A percentile compares a stretch with the other conserved stretches of the same genome.
Conservation (phyloP, 2,888 invertebrate genomes). For the Hirtodrosophila confusa region DNA sequence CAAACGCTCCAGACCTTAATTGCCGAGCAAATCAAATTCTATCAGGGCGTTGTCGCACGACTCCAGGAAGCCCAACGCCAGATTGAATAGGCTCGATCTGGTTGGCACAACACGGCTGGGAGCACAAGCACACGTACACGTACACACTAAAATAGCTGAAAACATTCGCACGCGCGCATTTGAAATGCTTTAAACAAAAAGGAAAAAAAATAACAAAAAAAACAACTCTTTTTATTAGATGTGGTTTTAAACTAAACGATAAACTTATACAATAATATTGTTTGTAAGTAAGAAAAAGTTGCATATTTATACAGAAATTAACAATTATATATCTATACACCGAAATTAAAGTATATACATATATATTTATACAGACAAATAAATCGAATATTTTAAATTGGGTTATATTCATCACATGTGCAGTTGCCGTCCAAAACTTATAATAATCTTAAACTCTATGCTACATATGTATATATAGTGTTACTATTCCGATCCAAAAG, state of each 20-base stretch:
- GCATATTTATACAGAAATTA: constrained; percentile 54
- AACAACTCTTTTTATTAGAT: constrained; percentile 38
- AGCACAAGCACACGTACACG: constrained; percentile 46
- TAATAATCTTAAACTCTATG: no score
- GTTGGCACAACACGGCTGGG: constrained; percentile 45
- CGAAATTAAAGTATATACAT: constrained; percentile 46
- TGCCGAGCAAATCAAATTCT: constrained; percentile 95
- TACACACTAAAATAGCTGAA: constrained; percentile 53
- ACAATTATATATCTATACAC: constrained; percentile 56
- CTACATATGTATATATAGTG: no score
- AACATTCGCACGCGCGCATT: constrained; percentile 77
- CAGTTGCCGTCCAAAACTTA: no score
- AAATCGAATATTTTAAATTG: neutral
- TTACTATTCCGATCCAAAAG: no score
- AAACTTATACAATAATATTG: constrained; percentile 56
- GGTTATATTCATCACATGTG: no score
- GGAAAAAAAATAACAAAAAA: constrained; percentile 12
- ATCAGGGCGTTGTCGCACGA: constrained; percentile 92
- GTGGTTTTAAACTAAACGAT: constrained; percentile 59
- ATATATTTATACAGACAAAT: constrained; percentile 36
- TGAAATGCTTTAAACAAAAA: constrained; percentile 64
- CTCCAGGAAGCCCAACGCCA: constrained; percentile 87
- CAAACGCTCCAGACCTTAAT: constrained; percentile 94
- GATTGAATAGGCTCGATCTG: constrained; percentile 78
- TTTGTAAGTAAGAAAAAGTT: constrained; percentile 63